A percentile compares a stretch with the other conserved stretches of the same genome.
Conservation (phyloP, 1,140 invertebrate species). For the Trichogramma pretiosum region DNA sequence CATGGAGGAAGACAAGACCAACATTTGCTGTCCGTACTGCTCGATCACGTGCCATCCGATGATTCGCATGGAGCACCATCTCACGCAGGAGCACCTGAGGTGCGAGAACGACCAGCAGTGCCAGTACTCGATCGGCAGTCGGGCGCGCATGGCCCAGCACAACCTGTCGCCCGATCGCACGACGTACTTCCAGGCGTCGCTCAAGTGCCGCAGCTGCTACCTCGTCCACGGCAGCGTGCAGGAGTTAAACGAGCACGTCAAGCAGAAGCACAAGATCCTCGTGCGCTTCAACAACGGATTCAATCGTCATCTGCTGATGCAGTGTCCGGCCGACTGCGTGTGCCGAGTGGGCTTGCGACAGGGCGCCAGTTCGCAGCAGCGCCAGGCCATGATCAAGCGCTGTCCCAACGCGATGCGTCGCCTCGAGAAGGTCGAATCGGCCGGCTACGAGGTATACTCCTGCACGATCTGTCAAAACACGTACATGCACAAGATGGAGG, state of each 20-base stretch:
- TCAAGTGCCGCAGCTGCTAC: slow-evolving; percentile 14
- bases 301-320: background rate
- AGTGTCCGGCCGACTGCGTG: slow-evolving; percentile 16
- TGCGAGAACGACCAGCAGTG: slow-evolving; percentile 18
- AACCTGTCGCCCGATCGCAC: slow-evolving; percentile 7
- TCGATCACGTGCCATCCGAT: slow-evolving; percentile 12
- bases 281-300: slow-evolving; percentile 13
- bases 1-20: slow-evolving; percentile 9
- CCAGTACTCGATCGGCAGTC: slow-evolving; percentile 2
- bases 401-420: slow-evolving; percentile 16
- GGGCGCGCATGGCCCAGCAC: slow-evolving; percentile 2
- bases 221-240: slow-evolving; percentile 2
- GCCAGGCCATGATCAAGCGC: slow-evolving; percentile 11
- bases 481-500: slow-evolving; percentile 16
- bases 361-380: slow-evolving; percentile 4
- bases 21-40: slow-evolving; percentile 21
- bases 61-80: slow-evolving; percentile 16
- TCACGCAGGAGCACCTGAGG: slow-evolving; percentile 18
- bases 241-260: slow-evolving; percentile 8
- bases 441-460: slow-evolving; percentile 15
- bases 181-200: slow-evolving; percentile 9
- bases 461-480: slow-evolving; percentile 17
- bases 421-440: slow-evolving; percentile 12
- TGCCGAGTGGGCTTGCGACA: slow-evolving; percentile 12
- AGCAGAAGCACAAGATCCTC: slow-evolving; percentile 12